Conservation (phyloP, 2,797 vertebrate genomes). For the Pantherophis vulpinus region DNA sequence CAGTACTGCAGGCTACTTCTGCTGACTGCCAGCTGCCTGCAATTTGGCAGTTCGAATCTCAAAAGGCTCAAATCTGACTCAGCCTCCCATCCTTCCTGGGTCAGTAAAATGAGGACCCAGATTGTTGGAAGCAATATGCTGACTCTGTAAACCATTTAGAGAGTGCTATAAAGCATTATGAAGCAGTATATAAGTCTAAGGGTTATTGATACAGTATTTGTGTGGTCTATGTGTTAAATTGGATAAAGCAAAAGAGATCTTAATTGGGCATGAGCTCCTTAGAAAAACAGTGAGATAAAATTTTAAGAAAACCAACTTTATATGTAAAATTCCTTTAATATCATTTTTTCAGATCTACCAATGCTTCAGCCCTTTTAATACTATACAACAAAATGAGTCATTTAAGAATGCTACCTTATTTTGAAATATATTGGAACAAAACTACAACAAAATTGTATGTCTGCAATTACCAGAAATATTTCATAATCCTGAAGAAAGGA, state of each 20-base stretch:
- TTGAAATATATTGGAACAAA: slow-evolving; percentile 17
- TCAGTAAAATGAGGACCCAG: neutral
- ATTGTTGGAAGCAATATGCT: neutral
- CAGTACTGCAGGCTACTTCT: no score
- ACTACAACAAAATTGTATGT: neutral
- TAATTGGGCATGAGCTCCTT: neutral
- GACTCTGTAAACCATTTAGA: neutral
- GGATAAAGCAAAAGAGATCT: neutral
- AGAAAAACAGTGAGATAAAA: neutral
- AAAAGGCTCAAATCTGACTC: neutral
- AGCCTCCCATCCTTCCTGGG: neutral
- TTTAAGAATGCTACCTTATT: neutral
- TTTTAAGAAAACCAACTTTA: neutral
- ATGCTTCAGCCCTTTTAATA: slow-evolving; percentile 7
- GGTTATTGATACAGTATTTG: neutral
- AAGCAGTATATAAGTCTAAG: neutral
- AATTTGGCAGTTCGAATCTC: no score
- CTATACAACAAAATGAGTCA: neutral
- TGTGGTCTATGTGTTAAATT: neutral
- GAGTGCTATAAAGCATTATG: no score
- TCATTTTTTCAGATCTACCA: neutral
- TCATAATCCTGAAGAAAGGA: slow-evolving; percentile 1
- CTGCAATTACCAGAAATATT: slow-evolving; percentile 20
- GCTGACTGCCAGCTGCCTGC: no score
- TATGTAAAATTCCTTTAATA: neutral